phyloP scores from a whole-genome alignment of 2,888 invertebrate species.

The Morpho helenor region DNA sequence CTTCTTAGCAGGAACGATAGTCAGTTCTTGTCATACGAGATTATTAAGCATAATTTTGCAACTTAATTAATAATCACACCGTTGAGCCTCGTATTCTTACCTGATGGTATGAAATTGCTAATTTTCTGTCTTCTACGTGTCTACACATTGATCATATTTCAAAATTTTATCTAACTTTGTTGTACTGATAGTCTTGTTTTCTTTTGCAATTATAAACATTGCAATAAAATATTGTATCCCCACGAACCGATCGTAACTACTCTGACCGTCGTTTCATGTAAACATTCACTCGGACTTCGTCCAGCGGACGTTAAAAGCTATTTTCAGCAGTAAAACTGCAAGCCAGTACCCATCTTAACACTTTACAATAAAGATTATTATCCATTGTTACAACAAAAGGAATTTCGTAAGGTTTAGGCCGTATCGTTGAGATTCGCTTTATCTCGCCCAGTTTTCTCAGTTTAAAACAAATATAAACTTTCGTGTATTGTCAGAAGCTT shows the following conservation, averaged over 20 bases:
- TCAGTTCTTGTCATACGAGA: too few species aligned
- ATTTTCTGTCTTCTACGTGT: too few species aligned
- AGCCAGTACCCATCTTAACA: constrained; percentile 18
- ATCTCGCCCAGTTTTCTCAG: constrained; percentile 5
- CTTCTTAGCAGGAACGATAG: too few species aligned
- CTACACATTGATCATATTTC: too few species aligned
- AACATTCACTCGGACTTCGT: constrained; percentile 24
- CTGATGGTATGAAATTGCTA: too few species aligned
- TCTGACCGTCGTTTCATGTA: constrained; percentile 23
- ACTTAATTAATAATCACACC: too few species aligned
- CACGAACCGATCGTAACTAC: constrained; percentile 17
- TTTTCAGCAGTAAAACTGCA: constrained; percentile 24
- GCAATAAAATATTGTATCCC: constrained; percentile 4
- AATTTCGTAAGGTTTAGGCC: constrained; percentile 18
- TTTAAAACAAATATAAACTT: constrained; percentile 11
- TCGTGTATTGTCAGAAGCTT: constrained; percentile 8
- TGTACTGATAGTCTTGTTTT: not conserved
- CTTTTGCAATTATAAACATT: not conserved
- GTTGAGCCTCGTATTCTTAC: too few species aligned
- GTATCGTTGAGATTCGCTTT: constrained; percentile 6
- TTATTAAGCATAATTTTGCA: too few species aligned
- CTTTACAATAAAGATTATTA: constrained; percentile 4
- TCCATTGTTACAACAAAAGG: constrained; percentile 6
- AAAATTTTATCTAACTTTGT: too few species aligned
- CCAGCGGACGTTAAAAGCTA: constrained; percentile 29